phyloP scores from a whole-genome alignment of 2,888 invertebrate species.

The Baccha elongata region DNA sequence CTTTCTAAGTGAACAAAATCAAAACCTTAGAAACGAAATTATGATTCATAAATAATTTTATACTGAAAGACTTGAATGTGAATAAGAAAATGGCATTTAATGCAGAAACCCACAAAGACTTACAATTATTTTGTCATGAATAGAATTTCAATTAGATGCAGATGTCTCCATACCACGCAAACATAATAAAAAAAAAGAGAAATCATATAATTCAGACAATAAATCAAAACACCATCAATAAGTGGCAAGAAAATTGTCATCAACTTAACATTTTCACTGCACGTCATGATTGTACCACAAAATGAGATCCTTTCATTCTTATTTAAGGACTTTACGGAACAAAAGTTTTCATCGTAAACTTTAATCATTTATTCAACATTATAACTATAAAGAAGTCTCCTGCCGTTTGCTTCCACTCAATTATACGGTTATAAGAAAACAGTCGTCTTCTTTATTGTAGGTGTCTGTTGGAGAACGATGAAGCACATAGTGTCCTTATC shows the following conservation, averaged over 20 bases:
- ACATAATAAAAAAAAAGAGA: conserved; percentile 11
- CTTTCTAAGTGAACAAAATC: background rate
- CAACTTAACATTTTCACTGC: background rate
- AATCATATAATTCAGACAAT: background rate
- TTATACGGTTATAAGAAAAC: background rate
- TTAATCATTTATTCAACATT: conserved; percentile 41
- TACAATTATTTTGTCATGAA: background rate
- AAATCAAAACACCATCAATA: conserved; percentile 31
- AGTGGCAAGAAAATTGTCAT: conserved; percentile 26
- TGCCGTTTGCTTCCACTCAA: conserved; percentile 28
- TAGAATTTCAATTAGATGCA: conserved; percentile 9
- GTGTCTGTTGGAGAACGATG: background rate
- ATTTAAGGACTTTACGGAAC: background rate
- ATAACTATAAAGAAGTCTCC: conserved; percentile 22
- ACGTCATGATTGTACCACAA: conserved; percentile 1
- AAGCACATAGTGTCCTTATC: conserved; percentile 26
- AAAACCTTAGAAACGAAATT: background rate
- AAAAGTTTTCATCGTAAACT: conserved; percentile 30
- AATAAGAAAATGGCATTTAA: background rate
- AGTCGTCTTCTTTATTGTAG: background rate
- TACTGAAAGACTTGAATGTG: background rate
- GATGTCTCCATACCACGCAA: background rate
- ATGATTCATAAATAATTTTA: too few species aligned
- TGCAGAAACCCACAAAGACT: background rate
- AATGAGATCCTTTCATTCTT: conserved; percentile 1